phyloP scores from a whole-genome alignment of 2,797 vertebrate species.

The Holocentrus rufus region DNA sequence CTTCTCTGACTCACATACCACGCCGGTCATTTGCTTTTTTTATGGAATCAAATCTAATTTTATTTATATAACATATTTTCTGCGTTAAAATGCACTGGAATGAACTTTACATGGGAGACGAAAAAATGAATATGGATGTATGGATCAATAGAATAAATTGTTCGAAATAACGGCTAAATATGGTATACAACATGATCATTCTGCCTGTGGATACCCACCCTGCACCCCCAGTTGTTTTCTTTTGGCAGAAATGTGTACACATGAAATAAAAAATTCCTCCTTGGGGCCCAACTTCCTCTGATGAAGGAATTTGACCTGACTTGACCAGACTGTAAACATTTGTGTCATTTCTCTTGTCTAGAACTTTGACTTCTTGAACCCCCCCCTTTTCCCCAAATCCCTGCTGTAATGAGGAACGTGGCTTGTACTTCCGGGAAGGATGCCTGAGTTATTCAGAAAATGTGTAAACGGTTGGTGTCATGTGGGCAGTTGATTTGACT shows the following conservation, averaged over 20 bases:
- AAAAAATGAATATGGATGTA: too few relatives aligned
- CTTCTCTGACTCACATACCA: conserved; percentile 50
- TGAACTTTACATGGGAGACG: too few relatives aligned
- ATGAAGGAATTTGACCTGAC: conserved; percentile 80
- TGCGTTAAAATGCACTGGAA: too few relatives aligned
- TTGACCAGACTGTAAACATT: conserved; percentile 75
- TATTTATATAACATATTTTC: too few relatives aligned
- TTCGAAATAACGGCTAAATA: neutral
- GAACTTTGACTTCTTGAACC: conserved; percentile 80
- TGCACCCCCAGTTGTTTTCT: conserved; percentile 8
- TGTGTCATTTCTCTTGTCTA: conserved; percentile 78
- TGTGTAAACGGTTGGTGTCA: conserved; percentile 72
- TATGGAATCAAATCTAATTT: too few relatives aligned
- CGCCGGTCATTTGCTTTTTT: conserved; percentile 55
- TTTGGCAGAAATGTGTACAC: conserved; percentile 33
- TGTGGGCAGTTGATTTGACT: conserved; percentile 64
- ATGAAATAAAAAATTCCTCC: conserved; percentile 52
- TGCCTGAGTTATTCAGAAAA: conserved; percentile 77
- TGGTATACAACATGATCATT: neutral
- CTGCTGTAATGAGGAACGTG: conserved; percentile 86
- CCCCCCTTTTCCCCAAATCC: conserved; percentile 77
- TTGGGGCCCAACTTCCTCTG: conserved; percentile 61
- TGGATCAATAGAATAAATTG: too few relatives aligned
- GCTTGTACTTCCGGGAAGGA: conserved; percentile 84
- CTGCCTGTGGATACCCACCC: neutral